These are phyloP conservation scores for Vulpes lagopus DNA, from an alignment of 2,113 vertebrate species.

Conservation along the genomic window DNA sequence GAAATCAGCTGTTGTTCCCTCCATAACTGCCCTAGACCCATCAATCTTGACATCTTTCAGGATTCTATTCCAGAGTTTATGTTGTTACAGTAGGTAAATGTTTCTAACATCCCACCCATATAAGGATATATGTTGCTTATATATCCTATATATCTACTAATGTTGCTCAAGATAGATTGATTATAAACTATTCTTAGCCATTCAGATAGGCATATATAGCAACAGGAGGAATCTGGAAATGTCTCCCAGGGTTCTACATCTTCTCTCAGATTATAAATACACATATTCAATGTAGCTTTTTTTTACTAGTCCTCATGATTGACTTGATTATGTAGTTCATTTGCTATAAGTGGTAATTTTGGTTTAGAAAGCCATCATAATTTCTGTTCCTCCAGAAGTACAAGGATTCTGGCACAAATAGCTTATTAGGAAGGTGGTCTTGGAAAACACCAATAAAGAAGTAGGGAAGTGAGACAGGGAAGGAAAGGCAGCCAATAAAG, in stretches of 20 bases:
- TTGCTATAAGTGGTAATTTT: constrained; percentile 5
- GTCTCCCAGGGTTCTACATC: not conserved
- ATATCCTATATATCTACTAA: not conserved
- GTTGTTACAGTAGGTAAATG: not conserved
- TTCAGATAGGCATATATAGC: not conserved
- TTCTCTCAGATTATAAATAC: not conserved
- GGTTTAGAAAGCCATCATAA: not conserved
- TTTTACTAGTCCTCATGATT: not conserved
- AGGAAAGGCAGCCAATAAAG: not conserved
- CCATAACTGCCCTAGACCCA: not conserved
- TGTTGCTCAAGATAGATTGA: not conserved
- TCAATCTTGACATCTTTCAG: not conserved
- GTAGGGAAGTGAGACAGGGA: not conserved
- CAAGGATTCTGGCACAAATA: not conserved
- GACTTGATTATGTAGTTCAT: not conserved
- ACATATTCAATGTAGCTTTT: constrained; percentile 14
- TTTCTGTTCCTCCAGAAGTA: constrained; percentile 7
- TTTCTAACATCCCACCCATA: not conserved
- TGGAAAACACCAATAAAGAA: not conserved
- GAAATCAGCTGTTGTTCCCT: not conserved
- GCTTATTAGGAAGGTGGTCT: not conserved
- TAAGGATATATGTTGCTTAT: not conserved
- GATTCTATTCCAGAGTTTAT: not conserved
- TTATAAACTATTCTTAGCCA: not conserved
- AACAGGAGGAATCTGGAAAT: not conserved